phyloP scores from a whole-genome alignment of 2,797 vertebrate genomes.

The Protonibea diacanthus region DNA sequence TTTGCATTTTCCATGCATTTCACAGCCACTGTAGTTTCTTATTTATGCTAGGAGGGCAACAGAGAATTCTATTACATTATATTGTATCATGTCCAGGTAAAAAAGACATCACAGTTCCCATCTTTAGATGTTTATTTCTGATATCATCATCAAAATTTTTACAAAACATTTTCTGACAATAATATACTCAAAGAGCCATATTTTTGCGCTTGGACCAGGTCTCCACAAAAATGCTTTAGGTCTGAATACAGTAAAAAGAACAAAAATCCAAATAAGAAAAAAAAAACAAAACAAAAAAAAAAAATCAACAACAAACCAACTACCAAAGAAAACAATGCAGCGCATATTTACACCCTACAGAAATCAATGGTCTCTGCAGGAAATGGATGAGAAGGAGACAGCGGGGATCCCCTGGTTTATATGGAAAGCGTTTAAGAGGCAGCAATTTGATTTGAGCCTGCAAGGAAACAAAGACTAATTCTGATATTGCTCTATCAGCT shows the following conservation, averaged over 20 bases:
- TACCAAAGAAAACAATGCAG: slow-evolving; percentile 82
- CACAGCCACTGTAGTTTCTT: too few species aligned
- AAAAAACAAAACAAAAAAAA: slow-evolving; percentile 29
- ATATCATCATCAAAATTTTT: slow-evolving; percentile 92
- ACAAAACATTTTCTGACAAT: slow-evolving; percentile 92
- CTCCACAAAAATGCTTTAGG: slow-evolving; percentile 84
- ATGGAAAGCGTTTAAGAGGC: slow-evolving; percentile 58
- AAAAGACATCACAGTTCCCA: slow-evolving; percentile 64
- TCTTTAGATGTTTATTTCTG: slow-evolving; percentile 90
- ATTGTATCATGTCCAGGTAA: neutral
- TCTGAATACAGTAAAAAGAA: slow-evolving; percentile 84
- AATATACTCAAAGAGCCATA: slow-evolving; percentile 90
- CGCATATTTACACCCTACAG: slow-evolving; percentile 87
- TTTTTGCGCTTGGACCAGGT: slow-evolving; percentile 87
- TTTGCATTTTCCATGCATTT: too few species aligned
- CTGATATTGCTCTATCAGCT: slow-evolving; percentile 71
- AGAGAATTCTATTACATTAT: too few species aligned
- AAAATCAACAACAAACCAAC: slow-evolving; percentile 76
- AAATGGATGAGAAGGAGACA: slow-evolving; percentile 72
- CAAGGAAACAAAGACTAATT: slow-evolving; percentile 54
- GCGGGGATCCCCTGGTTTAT: slow-evolving; percentile 58
- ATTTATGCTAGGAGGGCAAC: too few species aligned
- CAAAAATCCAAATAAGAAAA: slow-evolving; percentile 51
- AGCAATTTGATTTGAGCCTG: slow-evolving; percentile 48
- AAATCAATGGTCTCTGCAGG: slow-evolving; percentile 72